Percentiles rank a stretch among this genome's conserved stretches.
These are phyloP conservation scores for Drosophila grimshawi DNA, from an alignment of 1,140 invertebrate species.

Conservation along the genomic window DNA sequence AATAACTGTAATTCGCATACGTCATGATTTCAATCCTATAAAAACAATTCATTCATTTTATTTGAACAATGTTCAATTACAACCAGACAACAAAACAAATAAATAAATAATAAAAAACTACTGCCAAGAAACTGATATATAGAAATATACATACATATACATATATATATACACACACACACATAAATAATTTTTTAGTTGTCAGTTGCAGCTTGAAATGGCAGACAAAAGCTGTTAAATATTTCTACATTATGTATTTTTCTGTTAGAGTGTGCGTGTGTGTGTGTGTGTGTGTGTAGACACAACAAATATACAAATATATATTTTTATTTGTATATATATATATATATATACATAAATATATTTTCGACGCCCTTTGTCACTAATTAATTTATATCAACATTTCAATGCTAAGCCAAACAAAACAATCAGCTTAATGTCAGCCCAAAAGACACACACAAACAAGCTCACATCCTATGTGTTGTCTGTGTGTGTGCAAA, in stretches of 20 bases:
- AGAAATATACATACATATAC: not conserved
- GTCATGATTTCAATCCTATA: slow-evolving; percentile 36
- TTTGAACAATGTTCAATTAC: slow-evolving; percentile 42
- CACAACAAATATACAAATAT: slow-evolving; percentile 33
- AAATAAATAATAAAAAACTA: slow-evolving; percentile 28
- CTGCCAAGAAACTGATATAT: not conserved
- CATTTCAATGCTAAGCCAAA: slow-evolving; percentile 82
- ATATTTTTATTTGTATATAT: slow-evolving; percentile 18
- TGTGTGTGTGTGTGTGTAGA: slow-evolving; percentile 11
- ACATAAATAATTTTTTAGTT: slow-evolving; percentile 11
- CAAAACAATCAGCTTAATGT: slow-evolving; percentile 82
- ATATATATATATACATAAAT: slow-evolving; percentile 43
- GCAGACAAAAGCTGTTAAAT: slow-evolving; percentile 37
- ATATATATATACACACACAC: not conserved
- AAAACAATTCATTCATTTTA: slow-evolving; percentile 27
- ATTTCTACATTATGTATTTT: slow-evolving; percentile 61
- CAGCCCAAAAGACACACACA: slow-evolving; percentile 47
- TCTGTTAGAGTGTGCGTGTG: slow-evolving; percentile 25
- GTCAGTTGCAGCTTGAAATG: not conserved
- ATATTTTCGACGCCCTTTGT: slow-evolving; percentile 56
- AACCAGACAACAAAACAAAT: slow-evolving; percentile 14
- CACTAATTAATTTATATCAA: slow-evolving; percentile 83
- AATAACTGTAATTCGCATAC: slow-evolving; percentile 6
- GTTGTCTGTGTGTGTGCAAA: not conserved
- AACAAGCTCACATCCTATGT: slow-evolving; percentile 7